Conservation (phyloP, 2,888 invertebrate species). For the Lissocephala sabroskyi region DNA sequence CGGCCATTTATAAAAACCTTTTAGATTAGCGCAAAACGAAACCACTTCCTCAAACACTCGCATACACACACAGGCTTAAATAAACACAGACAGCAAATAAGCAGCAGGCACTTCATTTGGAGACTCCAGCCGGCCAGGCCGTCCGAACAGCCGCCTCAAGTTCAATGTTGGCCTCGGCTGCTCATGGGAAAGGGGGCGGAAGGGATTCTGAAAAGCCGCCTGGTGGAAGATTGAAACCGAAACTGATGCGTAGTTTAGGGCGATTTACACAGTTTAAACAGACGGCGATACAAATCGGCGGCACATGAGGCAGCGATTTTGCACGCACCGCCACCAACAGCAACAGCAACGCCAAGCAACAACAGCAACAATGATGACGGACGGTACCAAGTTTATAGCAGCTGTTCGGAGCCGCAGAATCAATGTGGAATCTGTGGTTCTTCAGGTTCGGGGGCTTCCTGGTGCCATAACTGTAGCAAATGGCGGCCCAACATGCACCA, state of each 20-base stretch:
- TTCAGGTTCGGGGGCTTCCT: conserved; percentile 48
- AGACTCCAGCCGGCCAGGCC: too few relatives aligned
- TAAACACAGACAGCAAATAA: conserved; percentile 24
- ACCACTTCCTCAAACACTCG: conserved; percentile 46
- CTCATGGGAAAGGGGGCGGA: background rate
- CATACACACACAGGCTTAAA: conserved; percentile 35
- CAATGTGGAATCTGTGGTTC: background rate
- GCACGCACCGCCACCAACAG: conserved; percentile 10
- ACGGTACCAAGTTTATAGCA: conserved; percentile 1
- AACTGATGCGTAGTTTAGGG: conserved; percentile 68
- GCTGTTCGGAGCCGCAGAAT: conserved; percentile 1
- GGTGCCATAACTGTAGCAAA: conserved; percentile 68
- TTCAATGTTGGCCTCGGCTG: conserved; percentile 17
- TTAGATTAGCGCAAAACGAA: conserved; percentile 43
- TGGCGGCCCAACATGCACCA: conserved; percentile 55
- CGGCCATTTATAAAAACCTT: conserved; percentile 5
- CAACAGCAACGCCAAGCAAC: conserved; percentile 5
- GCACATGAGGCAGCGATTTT: conserved; percentile 31
- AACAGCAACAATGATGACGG: background rate
- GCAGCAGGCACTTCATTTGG: conserved; percentile 1
- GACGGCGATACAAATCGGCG: conserved; percentile 60
- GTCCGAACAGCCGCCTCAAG: conserved; percentile 18
- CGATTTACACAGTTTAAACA: conserved; percentile 68
- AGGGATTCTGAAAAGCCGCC: background rate
- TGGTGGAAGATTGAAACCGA: conserved; percentile 56